phyloP scores from a whole-genome alignment of 2,888 invertebrate species.

The Leistus spinibarbis region DNA sequence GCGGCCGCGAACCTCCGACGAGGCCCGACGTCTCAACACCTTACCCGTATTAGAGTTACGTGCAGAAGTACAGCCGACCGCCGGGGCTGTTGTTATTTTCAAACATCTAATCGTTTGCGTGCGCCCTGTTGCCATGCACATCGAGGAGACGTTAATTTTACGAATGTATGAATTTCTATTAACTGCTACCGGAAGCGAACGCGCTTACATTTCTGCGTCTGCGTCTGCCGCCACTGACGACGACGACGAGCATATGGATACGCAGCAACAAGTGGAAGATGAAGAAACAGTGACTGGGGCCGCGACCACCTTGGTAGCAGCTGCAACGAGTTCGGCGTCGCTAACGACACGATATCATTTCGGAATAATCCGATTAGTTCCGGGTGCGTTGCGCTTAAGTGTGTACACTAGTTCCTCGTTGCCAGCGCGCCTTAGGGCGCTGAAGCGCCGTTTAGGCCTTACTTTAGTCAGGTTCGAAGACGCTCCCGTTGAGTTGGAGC shows the following conservation, averaged over 20 bases:
- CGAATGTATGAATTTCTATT: constrained; percentile 67
- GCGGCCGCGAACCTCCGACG: constrained; percentile 58
- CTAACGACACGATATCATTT: constrained; percentile 14
- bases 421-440: constrained; percentile 71
- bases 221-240: not conserved
- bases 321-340: not conserved
- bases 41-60: constrained; percentile 81
- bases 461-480: constrained; percentile 96
- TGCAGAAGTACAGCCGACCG: constrained; percentile 75
- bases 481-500: constrained; percentile 89
- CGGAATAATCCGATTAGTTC: constrained; percentile 46
- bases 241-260: not conserved
- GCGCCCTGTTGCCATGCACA: constrained; percentile 80
- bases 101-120: constrained; percentile 80
- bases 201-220: not conserved
- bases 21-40: constrained; percentile 53
- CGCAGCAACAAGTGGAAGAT: not conserved
- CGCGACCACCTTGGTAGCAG: not conserved
- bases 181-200: constrained; percentile 43
- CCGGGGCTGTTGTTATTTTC: constrained; percentile 54
- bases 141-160: constrained; percentile 85
- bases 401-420: constrained; percentile 89
- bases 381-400: constrained; percentile 78
- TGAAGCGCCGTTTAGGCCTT: constrained; percentile 85
- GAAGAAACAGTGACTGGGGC: constrained; percentile 6